Conservation (phyloP, 2,888 invertebrate species). For the Fragum sueziense region DNA sequence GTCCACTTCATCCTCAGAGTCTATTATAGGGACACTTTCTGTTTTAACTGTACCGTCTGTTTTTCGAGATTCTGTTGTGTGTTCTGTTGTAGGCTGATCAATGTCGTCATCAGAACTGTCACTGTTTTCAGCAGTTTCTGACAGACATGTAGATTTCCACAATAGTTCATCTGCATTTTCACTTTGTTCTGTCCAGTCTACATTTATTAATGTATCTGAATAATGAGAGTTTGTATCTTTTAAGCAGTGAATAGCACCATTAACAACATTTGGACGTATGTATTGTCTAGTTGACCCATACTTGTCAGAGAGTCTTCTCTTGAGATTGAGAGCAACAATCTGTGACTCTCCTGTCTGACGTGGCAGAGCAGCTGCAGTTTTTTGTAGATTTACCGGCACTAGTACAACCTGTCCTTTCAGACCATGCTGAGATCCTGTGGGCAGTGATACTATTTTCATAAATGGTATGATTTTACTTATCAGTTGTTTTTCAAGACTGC, state of each 20-base stretch:
- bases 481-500: constrained; percentile 58
- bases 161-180: constrained; percentile 1
- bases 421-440: constrained; percentile 57
- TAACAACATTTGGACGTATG: not conserved
- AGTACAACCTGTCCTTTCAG: constrained; percentile 62
- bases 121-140: not conserved
- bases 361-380: not conserved
- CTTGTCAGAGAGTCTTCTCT: not conserved
- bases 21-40: not conserved
- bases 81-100: constrained; percentile 4
- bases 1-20: constrained; percentile 42
- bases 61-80: too few species aligned
- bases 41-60: not conserved
- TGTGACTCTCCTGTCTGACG: constrained; percentile 7
- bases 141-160: constrained; percentile 1
- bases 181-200: constrained; percentile 14
- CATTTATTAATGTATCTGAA: not conserved
- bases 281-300: not conserved
- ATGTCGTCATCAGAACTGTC: constrained; percentile 1
- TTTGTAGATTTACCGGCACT: constrained; percentile 53
- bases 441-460: constrained; percentile 58
- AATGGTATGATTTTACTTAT: constrained; percentile 58
- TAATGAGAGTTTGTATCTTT: constrained; percentile 14
- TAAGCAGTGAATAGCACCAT: not conserved
- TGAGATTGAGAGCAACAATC: constrained; percentile 2